Base-by-base conservation (phyloP, 2,888 invertebrate genomes). In the Coleophora deauratella region DNA sequence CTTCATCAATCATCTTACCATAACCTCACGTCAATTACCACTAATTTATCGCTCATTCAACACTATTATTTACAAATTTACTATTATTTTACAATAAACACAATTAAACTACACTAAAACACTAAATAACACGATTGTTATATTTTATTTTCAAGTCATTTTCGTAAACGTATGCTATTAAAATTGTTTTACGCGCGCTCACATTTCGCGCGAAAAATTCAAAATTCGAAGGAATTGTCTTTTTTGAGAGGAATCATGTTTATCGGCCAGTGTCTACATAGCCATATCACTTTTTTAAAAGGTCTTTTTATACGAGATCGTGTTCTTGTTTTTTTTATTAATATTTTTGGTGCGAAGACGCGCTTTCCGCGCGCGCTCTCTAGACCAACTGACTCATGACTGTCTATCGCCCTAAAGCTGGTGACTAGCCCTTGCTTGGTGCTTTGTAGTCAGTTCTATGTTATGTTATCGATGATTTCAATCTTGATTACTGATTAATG, bases 401-500 rank as follows among this genome's bases (percentile, higher is more conserved):
- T 46, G 14, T 11, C 33, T 33, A 12, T 12, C 34, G 21, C 21
- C 21, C 21, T 21, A 21, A 21, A 21, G 21, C 21, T 21, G 21
- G 21, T 21, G 21, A 6, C 21, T 6, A 21, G 21, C 21, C 21
- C 6, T 21, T n/a, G 31, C 33, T 12, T 11, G 10, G 21, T 57
- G 59, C 65, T 70, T 63, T 57, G 65, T 78, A 80, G 81, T 79
- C 80, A 81, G 21, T 21, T 21, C 6, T 4, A 21, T 21, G 21
- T 21, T 21, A 59, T 66, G 59, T 59, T 79, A 81, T 82, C 79
- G 82, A 70, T 75, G 80, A 72, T 79, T 77, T 60, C 55, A 59
- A 81, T 82, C 82, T 73, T 77, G 80, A 84, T 81, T 79, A 73
- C 62, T 56, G 49, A 58, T 53, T 66, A 72, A 71, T 59, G 66